Percentiles rank a stretch among this genome's conserved stretches.
phyloP scores from a whole-genome alignment of 2,888 invertebrate genomes.

The Melieria picta region DNA sequence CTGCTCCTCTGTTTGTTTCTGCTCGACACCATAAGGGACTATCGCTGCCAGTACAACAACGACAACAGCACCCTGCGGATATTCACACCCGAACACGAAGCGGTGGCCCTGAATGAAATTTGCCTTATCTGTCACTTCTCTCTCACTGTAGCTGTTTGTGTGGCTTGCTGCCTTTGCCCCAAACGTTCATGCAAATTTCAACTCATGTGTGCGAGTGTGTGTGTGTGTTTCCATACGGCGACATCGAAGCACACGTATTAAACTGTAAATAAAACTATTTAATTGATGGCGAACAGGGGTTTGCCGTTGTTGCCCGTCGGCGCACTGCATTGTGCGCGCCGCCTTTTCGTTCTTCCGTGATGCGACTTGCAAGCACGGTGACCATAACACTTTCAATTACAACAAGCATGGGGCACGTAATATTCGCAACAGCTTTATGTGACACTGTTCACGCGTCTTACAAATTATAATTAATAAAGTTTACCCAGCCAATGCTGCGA shows the following conservation, averaged over 20 bases:
- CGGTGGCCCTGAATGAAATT: not conserved
- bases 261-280: constrained; percentile 43
- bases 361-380: too few species aligned
- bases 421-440: too few species aligned
- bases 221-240: not conserved
- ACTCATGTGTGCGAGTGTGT: not conserved
- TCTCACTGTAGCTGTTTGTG: not conserved
- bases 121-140: not conserved
- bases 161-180: too few species aligned
- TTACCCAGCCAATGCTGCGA: too few species aligned
- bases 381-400: too few species aligned
- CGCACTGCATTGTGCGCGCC: too few species aligned
- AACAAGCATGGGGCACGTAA: too few species aligned
- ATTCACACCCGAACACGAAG: not conserved
- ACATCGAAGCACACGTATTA: constrained; percentile 11
- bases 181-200: too few species aligned
- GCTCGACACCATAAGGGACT: not conserved
- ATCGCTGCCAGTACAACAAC: not conserved
- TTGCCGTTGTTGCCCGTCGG: too few species aligned
- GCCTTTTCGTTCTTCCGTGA: too few species aligned
- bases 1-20: not conserved
- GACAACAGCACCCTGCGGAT: not conserved
- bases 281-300: constrained; percentile 42
- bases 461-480: too few species aligned
- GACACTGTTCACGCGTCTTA: too few species aligned